Percentiles rank a stretch among this genome's conserved stretches.
Conservation (phyloP, 2,797 vertebrate species). For the Poliocrania exsul region DNA sequence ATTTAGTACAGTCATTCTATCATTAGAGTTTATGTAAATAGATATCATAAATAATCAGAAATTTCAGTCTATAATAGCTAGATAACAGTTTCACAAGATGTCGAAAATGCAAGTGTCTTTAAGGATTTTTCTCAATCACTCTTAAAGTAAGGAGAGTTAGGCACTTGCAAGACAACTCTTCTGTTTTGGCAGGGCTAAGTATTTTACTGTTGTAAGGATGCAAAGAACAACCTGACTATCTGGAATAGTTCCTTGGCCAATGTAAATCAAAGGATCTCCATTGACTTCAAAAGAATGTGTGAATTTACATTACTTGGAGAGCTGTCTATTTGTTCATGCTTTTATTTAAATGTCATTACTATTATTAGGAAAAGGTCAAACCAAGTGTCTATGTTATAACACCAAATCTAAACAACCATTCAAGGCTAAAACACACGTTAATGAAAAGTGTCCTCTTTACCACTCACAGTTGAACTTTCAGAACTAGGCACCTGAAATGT, state of each 20-base stretch:
- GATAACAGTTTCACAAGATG: not conserved
- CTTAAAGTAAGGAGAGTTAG: constrained; percentile 23
- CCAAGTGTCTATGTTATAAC: not conserved
- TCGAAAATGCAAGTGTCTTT: constrained; percentile 47
- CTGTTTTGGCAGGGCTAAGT: not conserved
- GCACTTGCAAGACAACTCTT: not conserved
- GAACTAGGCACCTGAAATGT: not conserved
- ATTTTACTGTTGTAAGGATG: not conserved
- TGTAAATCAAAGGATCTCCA: constrained; percentile 8
- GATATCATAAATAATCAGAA: not conserved
- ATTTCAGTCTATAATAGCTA: not conserved
- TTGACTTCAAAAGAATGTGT: constrained; percentile 31
- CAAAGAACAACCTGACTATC: not conserved
- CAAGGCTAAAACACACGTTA: not conserved
- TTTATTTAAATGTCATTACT: constrained; percentile 36
- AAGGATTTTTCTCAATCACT: not conserved
- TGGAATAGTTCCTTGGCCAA: not conserved
- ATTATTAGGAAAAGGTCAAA: constrained; percentile 46
- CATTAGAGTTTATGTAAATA: not conserved
- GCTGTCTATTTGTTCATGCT: constrained; percentile 1
- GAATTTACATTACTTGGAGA: constrained; percentile 43
- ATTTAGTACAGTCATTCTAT: not conserved
- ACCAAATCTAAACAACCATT: not conserved
- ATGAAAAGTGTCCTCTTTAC: not conserved
- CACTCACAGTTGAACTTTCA: not conserved